Evolutionary conservation across 2,888 invertebrate genomes (phyloP), one percentile per base, ranked within the genome.

Genomic region (Tupiocoris notatus): DNA sequence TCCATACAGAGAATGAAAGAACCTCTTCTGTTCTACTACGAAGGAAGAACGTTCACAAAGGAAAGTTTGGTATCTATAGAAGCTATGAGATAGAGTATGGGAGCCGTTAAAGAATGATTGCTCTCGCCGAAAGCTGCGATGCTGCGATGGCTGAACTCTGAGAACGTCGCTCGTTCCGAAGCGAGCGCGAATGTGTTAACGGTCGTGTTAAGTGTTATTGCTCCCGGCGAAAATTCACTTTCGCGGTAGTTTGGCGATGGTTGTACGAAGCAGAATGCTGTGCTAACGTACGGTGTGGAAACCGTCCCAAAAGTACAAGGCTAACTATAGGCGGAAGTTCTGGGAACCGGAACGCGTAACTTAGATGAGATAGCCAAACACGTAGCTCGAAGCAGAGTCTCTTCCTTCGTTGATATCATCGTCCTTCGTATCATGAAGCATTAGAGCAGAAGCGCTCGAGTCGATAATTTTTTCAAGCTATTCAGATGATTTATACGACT

Each of bases 151-250:
- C 39, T 39, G 39, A 39, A 39, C 39, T 39, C 39, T 12, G 39
- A 3, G 39, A 39, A 39, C 39, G 39, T 39, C 12, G 7, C 39
- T 39, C 39, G 39, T 12, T 12, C 39, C 39, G 39, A 7, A 16
- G 54, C 54, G 16, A n/a, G n/a, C 67, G 67, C 67, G 57, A 70
- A 70, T 70, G 70, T 70, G 70, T 70, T 70, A 70, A 70, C 70
- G 59, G 70, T 57, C 57, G 70, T 70, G 70, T 70, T 70, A 70
- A 70, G 70, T 70, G 70, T 70, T 70, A 70, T 70, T 70, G 70
- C 70, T 59, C 24, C 59, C 25, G 23, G 61, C 24, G 70, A 59
- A 70, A 70, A 70, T 70, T 70, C 70, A 70, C 70, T 70, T 70
- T 59, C 59, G 59, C 18, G 70, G 70, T 70, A 59, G 70, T 70